phyloP scores from a whole-genome alignment of 2,113 vertebrate genomes.

The Carassius carassius region DNA sequence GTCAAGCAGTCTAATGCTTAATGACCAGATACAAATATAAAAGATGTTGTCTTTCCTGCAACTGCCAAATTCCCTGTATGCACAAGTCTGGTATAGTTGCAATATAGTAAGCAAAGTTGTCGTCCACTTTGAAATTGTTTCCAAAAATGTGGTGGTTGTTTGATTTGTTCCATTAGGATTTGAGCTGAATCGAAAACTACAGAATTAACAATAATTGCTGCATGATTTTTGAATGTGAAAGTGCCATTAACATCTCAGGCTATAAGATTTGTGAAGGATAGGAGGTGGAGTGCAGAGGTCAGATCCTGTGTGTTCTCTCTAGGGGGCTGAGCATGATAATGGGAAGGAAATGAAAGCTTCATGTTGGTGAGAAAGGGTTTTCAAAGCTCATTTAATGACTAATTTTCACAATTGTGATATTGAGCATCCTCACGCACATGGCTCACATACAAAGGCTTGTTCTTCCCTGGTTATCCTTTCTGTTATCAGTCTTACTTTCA shows the following conservation, averaged over 20 bases:
- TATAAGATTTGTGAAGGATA: slow-evolving; percentile 31
- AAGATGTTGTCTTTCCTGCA: not conserved
- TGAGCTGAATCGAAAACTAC: not conserved
- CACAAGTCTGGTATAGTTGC: not conserved
- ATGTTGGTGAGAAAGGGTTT: slow-evolving; percentile 45
- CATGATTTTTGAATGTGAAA: not conserved
- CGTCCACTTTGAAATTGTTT: not conserved
- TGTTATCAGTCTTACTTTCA: slow-evolving; percentile 74
- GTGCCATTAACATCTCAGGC: not conserved
- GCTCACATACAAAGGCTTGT: not conserved
- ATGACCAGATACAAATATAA: not conserved
- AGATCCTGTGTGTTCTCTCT: slow-evolving; percentile 7
- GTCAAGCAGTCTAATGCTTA: not conserved
- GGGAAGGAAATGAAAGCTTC: slow-evolving; percentile 67
- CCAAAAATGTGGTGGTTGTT: not conserved
- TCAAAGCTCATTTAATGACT: slow-evolving; percentile 52
- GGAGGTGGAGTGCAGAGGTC: slow-evolving; percentile 11
- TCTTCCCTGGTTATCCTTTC: slow-evolving; percentile 52
- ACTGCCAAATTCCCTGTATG: not conserved
- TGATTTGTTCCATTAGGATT: not conserved
- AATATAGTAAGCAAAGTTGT: not conserved
- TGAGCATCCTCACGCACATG: not conserved
- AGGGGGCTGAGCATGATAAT: slow-evolving; percentile 58
- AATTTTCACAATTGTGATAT: slow-evolving; percentile 40
- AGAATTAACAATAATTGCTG: not conserved